Evolutionary conservation across 2,113 vertebrate species (phyloP), one percentile per base, ranked within the genome.

Genomic region (Athene noctua): DNA sequence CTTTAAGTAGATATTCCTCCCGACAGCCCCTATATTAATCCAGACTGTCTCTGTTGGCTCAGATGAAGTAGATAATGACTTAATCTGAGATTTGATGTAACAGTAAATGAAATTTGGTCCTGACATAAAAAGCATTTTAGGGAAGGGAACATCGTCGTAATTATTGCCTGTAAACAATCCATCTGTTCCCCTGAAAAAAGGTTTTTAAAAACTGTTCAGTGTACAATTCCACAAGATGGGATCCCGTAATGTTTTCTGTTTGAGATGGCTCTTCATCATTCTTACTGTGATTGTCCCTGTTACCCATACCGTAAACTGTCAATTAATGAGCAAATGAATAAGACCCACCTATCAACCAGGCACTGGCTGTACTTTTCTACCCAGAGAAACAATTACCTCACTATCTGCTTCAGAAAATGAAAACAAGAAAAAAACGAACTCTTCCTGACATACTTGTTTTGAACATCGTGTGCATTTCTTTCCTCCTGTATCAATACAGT

Each of bases 361-460:
- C 46, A 54, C 34, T 10, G 79, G n/a, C 78, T 36, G 42, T 79
- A 27, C 71, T 93, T 11, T 47, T 14, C 80, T 67, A 52, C 19
- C 79, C 74, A 90, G 58, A 94, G 90, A 85, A 42, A 88, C 40
- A 66, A 67, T 55, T 72, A 84, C 94, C 86, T 96, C 93, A 68
- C 80, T 36, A n/a, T 51, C 68, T 83, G 77, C 90, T 52, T 62
- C 83, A 58, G 70, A 77, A 84, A 86, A 78, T 61, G 75, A 61
- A 77, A 86, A 74, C 30, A 55, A 71, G 40, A 38, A 32, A 67
- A 52, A 80, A 36, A 22, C 16, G 2, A 89, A 61, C 70, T 58
- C 80, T 78, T 80, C 74, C 70, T 20, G 49, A 84, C 40, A 32
- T 14, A 5, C 29, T 71, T 66, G 84, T 87, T 96, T 81, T 84